These are phyloP conservation scores for Brachyrhaphis roseni DNA, from an alignment of 2,797 vertebrate species.

Conservation along the genomic window DNA sequence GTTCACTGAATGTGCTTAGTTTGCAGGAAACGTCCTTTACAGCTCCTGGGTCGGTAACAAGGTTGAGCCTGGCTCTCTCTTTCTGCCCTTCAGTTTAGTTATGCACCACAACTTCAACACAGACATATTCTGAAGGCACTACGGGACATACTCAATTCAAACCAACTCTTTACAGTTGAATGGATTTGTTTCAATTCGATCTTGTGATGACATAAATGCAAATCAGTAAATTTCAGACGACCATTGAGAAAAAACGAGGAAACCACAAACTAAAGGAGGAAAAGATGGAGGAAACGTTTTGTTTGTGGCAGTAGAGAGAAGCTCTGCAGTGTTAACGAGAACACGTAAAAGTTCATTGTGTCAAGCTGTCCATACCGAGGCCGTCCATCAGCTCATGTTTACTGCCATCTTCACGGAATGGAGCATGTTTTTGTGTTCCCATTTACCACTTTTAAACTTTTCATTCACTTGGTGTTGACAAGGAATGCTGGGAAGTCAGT, in stretches of 20 bases:
- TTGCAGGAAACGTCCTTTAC: conserved; percentile 58
- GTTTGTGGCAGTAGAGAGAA: not conserved
- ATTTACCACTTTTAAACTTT: not conserved
- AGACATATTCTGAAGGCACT: not conserved
- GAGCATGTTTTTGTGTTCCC: not conserved
- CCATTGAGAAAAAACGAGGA: not conserved
- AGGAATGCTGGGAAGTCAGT: conserved; percentile 30
- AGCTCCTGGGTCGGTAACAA: conserved; percentile 20
- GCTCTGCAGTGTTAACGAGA: not conserved
- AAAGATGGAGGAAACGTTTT: not conserved
- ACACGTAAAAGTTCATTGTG: not conserved
- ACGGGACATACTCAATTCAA: not conserved
- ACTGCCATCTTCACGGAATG: conserved; percentile 9
- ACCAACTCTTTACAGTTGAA: too few relatives aligned
- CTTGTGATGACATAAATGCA: not conserved
- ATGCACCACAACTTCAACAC: not conserved
- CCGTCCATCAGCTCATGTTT: conserved; percentile 26
- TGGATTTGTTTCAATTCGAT: not conserved
- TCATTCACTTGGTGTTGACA: not conserved
- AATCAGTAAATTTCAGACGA: not conserved
- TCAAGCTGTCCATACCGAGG: conserved; percentile 30
- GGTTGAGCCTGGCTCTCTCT: conserved; percentile 1
- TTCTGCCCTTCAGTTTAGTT: conserved; percentile 13
- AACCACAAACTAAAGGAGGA: not conserved
- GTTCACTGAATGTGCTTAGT: conserved; percentile 57